phyloP scores from a whole-genome alignment of 2,888 invertebrate genomes.

The Odontothrips loti region DNA sequence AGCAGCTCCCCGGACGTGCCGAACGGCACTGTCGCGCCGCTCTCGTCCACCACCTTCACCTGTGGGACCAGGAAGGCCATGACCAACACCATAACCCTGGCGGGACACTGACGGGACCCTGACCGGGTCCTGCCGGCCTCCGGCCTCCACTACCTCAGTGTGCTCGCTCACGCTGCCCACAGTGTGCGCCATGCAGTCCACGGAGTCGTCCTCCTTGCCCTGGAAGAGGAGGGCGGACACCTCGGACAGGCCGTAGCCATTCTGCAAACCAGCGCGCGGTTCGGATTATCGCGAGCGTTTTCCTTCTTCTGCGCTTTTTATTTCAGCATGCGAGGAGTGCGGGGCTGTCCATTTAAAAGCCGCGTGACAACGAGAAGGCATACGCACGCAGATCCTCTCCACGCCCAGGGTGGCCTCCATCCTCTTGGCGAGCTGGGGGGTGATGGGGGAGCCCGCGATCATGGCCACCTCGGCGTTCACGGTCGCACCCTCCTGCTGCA shows the following conservation, averaged over 20 bases:
- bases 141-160: constrained; percentile 47
- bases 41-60: constrained; percentile 58
- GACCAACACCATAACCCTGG: background rate
- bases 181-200: constrained; percentile 50
- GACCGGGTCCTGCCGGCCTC: too few species aligned
- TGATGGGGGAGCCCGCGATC: constrained; percentile 69
- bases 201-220: constrained; percentile 48
- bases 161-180: constrained; percentile 54
- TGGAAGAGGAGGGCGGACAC: constrained; percentile 54
- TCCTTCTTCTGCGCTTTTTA: too few species aligned
- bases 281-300: too few species aligned
- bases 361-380: too few species aligned
- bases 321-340: too few species aligned
- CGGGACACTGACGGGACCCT: background rate
- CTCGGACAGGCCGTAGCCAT: constrained; percentile 59
- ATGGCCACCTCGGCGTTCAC: constrained; percentile 56
- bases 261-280: constrained; percentile 42
- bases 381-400: background rate
- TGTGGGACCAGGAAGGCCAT: constrained; percentile 40
- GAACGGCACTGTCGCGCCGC: constrained; percentile 62
- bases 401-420: constrained; percentile 43
- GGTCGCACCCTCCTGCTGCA: constrained; percentile 37
- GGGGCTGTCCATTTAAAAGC: too few species aligned
- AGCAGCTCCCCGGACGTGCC: constrained; percentile 71
- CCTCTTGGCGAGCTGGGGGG: constrained; percentile 56